Percentiles rank a stretch among this genome's conserved stretches.
Evolutionary conservation across 2,888 invertebrate species (phyloP).

Genomic region (Mechanitis mazaeus): DNA sequence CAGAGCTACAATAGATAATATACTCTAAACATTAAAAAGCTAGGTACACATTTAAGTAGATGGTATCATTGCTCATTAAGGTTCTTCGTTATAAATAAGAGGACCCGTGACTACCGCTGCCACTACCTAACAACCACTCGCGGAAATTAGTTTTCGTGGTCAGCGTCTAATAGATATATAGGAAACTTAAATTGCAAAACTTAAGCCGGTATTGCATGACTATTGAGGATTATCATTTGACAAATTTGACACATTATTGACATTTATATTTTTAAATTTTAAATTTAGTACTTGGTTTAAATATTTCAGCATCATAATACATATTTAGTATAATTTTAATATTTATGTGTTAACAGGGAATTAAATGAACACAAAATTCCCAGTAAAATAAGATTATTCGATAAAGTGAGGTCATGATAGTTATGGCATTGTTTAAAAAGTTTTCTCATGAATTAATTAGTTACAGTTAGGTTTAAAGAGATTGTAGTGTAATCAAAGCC

Average conservation of each 20-base stretch:
- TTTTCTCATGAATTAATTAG: slow-evolving; percentile 1
- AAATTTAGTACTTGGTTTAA: not conserved
- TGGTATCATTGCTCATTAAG: slow-evolving; percentile 50
- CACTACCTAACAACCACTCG: slow-evolving; percentile 55
- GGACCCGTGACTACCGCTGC: too few relatives aligned
- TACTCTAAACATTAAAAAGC: slow-evolving; percentile 38
- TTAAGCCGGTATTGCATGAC: not conserved
- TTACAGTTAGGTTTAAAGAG: not conserved
- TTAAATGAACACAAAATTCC: not conserved
- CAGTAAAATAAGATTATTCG: slow-evolving; percentile 1
- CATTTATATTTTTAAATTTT: not conserved
- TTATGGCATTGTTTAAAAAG: slow-evolving; percentile 1
- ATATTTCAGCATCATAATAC: not conserved
- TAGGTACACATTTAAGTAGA: slow-evolving; percentile 45
- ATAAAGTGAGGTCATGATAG: slow-evolving; percentile 3
- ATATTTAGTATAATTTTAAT: not conserved
- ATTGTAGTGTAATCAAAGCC: not conserved
- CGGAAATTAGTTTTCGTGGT: slow-evolving; percentile 72
- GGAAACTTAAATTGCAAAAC: slow-evolving; percentile 49
- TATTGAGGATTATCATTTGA: slow-evolving; percentile 4
- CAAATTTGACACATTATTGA: not conserved
- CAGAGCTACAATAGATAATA: slow-evolving; percentile 37
- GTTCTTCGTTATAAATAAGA: slow-evolving; percentile 63
- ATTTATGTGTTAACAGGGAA: not conserved
- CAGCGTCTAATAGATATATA: slow-evolving; percentile 68